Conservation (phyloP, 1,140 invertebrate genomes). For the Phocides pigmalion region DNA sequence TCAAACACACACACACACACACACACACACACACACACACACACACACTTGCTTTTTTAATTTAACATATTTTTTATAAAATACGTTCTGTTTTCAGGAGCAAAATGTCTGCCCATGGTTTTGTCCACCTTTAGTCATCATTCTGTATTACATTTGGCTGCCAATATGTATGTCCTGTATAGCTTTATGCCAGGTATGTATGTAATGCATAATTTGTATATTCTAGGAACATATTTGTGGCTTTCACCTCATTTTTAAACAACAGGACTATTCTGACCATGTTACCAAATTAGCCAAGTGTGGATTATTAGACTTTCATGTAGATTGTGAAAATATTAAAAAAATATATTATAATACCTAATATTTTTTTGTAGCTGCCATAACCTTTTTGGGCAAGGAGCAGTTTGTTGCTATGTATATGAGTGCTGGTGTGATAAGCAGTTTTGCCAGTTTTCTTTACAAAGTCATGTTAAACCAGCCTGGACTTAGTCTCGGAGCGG, state of each 20-base stretch:
- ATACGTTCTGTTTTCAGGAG: conserved; percentile 81
- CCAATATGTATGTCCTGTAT: conserved; percentile 98
- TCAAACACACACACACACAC: too few relatives aligned
- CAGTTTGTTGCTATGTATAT: conserved; percentile 97
- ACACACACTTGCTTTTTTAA: too few relatives aligned
- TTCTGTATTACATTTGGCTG: conserved; percentile 92
- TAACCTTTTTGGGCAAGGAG: conserved; percentile 94
- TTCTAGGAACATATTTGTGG: too few relatives aligned
- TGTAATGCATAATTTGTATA: not conserved
- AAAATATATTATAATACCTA: not conserved
- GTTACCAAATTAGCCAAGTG: too few relatives aligned
- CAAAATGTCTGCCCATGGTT: conserved; percentile 93
- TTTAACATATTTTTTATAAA: too few relatives aligned
- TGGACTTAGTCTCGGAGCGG: conserved; percentile 94
- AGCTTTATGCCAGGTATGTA: conserved; percentile 88
- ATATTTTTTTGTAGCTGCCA: conserved; percentile 79
- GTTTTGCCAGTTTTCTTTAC: conserved; percentile 92
- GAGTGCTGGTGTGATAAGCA: conserved; percentile 94
- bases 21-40: too few relatives aligned
- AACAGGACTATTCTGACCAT: too few relatives aligned
- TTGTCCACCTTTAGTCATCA: conserved; percentile 97
- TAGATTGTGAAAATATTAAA: too few relatives aligned
- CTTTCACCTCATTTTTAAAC: too few relatives aligned
- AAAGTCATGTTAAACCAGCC: conserved; percentile 88
- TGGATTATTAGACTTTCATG: too few relatives aligned